Evolutionary conservation across 2,113 vertebrate species (phyloP).

Genomic region (Semnopithecus entellus): DNA sequence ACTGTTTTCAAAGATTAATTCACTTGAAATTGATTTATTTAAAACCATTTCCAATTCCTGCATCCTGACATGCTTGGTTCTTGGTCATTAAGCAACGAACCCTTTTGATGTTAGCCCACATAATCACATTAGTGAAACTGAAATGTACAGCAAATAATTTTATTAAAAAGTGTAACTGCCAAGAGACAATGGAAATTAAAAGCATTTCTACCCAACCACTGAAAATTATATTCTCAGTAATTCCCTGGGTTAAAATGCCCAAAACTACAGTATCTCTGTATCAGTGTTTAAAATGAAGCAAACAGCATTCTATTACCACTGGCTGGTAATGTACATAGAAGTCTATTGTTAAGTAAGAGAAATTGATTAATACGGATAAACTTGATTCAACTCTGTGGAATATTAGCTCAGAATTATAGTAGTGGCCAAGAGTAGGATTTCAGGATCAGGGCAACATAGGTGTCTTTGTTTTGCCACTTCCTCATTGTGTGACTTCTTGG

Average conservation of each 20-base stretch:
- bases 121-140: constrained; percentile 78
- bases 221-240: constrained; percentile 77
- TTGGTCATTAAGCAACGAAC: constrained; percentile 80
- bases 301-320: not conserved
- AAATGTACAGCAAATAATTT: constrained; percentile 80
- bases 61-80: constrained; percentile 78
- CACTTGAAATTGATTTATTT: constrained; percentile 83
- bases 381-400: not conserved
- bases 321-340: not conserved
- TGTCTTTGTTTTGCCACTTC: not conserved
- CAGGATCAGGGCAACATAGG: not conserved
- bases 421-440: not conserved
- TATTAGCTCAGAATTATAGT: not conserved
- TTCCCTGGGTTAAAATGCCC: constrained; percentile 45
- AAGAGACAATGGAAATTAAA: constrained; percentile 81
- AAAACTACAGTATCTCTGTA: not conserved
- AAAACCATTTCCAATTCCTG: constrained; percentile 77
- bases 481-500: not conserved
- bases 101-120: constrained; percentile 80
- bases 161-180: constrained; percentile 77
- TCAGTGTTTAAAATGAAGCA: constrained; percentile 50
- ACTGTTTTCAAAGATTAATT: constrained; percentile 73
- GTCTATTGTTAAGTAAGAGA: constrained; percentile 7
- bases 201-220: constrained; percentile 75
- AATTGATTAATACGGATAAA: not conserved